Base-by-base conservation (phyloP, 2,113 vertebrate genomes). In the Oryzias celebensis region DNA sequence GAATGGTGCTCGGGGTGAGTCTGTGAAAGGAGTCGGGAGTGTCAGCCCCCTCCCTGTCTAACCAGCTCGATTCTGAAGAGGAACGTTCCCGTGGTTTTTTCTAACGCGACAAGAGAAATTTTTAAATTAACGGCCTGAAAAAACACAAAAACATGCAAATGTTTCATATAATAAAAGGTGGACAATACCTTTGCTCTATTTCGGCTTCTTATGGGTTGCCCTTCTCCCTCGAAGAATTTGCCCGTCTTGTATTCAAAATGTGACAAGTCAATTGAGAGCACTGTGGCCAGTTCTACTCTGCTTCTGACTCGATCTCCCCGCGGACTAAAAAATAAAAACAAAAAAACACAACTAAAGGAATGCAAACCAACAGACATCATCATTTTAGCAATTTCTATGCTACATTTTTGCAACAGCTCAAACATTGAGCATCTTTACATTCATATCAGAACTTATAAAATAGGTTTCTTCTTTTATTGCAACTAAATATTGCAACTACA, bases 231-330 rank as follows among this genome's bases (percentile, higher is more conserved):
- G 5, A 82, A 47, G 43, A 96, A 89, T 56, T 79, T 77, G 31
- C 95, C 95, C 2, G 90, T 75, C 85, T 91, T 95, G 88, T 92
- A 96, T 42, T 96, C 92, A n/a, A 95, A 96, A 24, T 82, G 58
- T 6, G 89, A 78, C 44, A 96, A 68, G 74, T 96, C 92, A 0
- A 91, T 75, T 8, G 88, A 90, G 54, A 95, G 24, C 61, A 89
- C 86, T n/a, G 91, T 89, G 0, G 67, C 49, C 61, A 96, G 82
- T 48, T 96, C 94, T 24, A 95, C 92, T 85, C 91, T 91, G 82
- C 95, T 96, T 71, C 95, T 91, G 52, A 95, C 87, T 62, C 92
- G 88, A n/a, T 93, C 89, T 36, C 94, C 93, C 20, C 52, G 72
- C 13, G 94, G 95, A 76, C 95, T 96, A 75, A 58, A 43, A 8